These are phyloP conservation scores for Sphaerodactylus townsendi DNA, from an alignment of 2,113 vertebrate genomes.

Conservation along the genomic window DNA sequence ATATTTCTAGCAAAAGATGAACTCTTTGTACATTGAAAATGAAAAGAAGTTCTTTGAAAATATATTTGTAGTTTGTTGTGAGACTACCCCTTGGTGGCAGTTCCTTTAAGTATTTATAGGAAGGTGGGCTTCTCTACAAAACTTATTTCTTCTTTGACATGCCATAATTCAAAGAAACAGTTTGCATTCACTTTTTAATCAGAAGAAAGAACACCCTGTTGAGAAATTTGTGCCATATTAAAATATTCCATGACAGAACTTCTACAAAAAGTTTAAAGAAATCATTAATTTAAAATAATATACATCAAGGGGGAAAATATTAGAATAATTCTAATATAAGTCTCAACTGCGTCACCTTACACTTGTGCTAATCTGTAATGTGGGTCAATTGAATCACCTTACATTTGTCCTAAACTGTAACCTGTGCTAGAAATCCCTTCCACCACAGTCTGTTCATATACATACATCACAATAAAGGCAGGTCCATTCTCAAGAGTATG, in stretches of 20 bases:
- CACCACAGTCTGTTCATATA: no score
- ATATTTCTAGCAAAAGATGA: constrained; percentile 6
- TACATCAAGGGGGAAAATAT: not conserved
- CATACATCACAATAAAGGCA: not conserved
- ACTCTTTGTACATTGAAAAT: constrained; percentile 23
- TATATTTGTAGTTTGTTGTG: constrained; percentile 13
- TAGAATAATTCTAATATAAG: not conserved
- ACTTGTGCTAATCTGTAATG: not conserved
- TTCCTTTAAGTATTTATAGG: constrained; percentile 16
- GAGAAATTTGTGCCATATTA: constrained; percentile 1
- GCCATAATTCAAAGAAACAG: not conserved
- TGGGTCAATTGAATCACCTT: not conserved
- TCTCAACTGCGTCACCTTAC: not conserved
- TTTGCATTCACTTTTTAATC: constrained; percentile 13
- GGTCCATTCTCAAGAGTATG: not conserved
- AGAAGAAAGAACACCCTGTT: not conserved
- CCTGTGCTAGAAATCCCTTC: no score
- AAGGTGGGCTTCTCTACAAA: constrained; percentile 4
- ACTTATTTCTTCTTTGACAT: not conserved
- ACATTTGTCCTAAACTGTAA: not conserved
- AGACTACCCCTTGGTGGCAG: constrained; percentile 6
- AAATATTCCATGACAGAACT: not conserved
- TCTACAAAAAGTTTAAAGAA: not conserved
- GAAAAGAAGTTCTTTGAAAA: constrained; percentile 14
- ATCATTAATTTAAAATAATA: not conserved